Conservation (phyloP, 2,113 vertebrate genomes). For the Cygnus buccinator region DNA sequence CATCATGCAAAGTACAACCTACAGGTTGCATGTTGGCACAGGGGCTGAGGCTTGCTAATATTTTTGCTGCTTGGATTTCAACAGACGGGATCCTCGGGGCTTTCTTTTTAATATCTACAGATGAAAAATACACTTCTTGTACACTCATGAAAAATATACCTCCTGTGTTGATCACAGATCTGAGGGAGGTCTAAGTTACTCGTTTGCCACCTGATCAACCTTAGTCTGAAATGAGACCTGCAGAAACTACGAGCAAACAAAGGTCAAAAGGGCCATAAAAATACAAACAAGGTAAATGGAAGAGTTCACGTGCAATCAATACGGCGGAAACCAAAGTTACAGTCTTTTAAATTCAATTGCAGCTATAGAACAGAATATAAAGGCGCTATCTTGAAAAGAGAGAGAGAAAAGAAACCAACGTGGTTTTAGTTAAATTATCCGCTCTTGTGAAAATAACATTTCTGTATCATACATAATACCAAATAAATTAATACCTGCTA, state of each 20-base stretch:
- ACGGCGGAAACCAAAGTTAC: not conserved
- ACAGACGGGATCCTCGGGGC: not conserved
- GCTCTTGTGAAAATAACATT: not conserved
- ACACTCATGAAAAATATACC: not conserved
- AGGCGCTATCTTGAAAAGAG: not conserved
- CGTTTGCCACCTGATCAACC: not conserved
- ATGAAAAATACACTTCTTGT: not conserved
- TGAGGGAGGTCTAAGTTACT: not conserved
- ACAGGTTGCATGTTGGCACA: too few relatives aligned
- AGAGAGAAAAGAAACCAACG: not conserved
- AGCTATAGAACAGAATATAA: not conserved
- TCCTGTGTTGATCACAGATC: not conserved
- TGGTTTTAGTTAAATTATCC: too few relatives aligned
- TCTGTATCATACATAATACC: accelerated
- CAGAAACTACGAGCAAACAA: not conserved
- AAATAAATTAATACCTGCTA: not conserved
- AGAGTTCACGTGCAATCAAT: not conserved
- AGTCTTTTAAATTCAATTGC: not conserved
- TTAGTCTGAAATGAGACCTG: not conserved
- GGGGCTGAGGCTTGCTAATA: not conserved
- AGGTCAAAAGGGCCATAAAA: not conserved
- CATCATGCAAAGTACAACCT: not conserved
- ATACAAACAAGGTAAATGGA: not conserved
- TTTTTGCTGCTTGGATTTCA: not conserved
- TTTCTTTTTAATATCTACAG: not conserved